Evolutionary conservation across 2,888 invertebrate genomes (phyloP), one percentile per base, ranked within the genome.

Genomic region (Drosophila antonietae): DNA sequence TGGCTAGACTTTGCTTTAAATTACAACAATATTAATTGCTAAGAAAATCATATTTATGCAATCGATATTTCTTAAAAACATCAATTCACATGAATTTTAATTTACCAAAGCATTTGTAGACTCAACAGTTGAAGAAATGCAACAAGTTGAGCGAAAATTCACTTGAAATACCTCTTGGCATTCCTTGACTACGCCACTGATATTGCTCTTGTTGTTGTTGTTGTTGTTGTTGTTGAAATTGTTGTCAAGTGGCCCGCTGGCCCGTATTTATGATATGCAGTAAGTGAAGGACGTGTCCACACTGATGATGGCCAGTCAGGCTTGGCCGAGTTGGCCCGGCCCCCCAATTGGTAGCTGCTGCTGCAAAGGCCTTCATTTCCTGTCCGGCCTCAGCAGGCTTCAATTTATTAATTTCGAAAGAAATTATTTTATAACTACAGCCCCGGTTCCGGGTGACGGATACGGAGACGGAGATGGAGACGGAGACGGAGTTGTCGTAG

Each of bases 321-420:
- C 49, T 6, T n/a, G 49, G 49, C 31, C 47, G 28, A 47, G 47
- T 35, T 35, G 33, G 35, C 35, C 35, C 37, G 28, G 53, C 39
- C 49, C 65, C 28, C 35, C 80, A 76, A 72, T 80, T 78, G 72
- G 76, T 58, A 63, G 75, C 71, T 59, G 68, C 65, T 39, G 68
- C 43, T 63, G 57, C 76, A 61, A 64, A 65, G 59, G 78, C 78
- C 69, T 73, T 83, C 69, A 85, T 75, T 72, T 80, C 80, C 85
- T 76, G 81, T 59, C 64, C 74, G 64, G 55, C 66, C 23, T 46
- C 68, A 70, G 59, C 81, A 84, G 80, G 75, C 89, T 73, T 74
- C 90, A 88, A 86, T 86, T 86, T 86, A 90, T 86, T 90, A 86
- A 86, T 86, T 90, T 90, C 72, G 70, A 85, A 78, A 66, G 87